Evolutionary conservation across 2,888 invertebrate species (phyloP).

Genomic region (Lottia scabra): DNA sequence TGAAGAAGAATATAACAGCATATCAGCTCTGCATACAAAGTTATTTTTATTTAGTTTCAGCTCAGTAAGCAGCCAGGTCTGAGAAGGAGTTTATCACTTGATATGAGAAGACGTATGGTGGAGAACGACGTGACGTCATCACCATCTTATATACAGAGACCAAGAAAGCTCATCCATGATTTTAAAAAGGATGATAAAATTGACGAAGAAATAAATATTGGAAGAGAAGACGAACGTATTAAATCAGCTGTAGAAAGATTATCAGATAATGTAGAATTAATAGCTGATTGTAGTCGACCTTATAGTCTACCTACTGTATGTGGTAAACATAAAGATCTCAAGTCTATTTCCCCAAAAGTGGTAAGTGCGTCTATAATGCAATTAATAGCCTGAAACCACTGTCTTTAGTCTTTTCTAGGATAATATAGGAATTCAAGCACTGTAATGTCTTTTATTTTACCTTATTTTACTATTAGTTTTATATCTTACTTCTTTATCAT

Average conservation of each 20-base stretch:
- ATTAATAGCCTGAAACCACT: too few relatives aligned
- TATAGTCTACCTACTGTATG: neutral
- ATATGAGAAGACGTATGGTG: neutral
- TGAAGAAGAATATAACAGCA: too few relatives aligned
- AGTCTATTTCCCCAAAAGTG: neutral
- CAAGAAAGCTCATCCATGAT: neutral
- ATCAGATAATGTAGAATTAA: neutral
- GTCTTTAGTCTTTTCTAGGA: too few relatives aligned
- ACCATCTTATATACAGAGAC: neutral
- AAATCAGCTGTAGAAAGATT: neutral
- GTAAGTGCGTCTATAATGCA: neutral
- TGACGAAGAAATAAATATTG: neutral
- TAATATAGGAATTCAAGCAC: too few relatives aligned
- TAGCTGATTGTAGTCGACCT: neutral
- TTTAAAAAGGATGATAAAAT: neutral
- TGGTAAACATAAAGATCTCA: slow-evolving; percentile 5
- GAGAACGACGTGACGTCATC: neutral
- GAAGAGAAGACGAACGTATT: neutral
- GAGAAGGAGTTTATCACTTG: neutral
- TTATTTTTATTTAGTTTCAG: neutral
- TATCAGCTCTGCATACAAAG: too few relatives aligned
- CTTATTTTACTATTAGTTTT: too few relatives aligned
- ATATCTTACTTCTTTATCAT: neutral
- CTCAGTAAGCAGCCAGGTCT: neutral
- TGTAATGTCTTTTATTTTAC: too few relatives aligned